phyloP scores from a whole-genome alignment of 1,140 invertebrate species.

The Caenorhabditis brenneri region DNA sequence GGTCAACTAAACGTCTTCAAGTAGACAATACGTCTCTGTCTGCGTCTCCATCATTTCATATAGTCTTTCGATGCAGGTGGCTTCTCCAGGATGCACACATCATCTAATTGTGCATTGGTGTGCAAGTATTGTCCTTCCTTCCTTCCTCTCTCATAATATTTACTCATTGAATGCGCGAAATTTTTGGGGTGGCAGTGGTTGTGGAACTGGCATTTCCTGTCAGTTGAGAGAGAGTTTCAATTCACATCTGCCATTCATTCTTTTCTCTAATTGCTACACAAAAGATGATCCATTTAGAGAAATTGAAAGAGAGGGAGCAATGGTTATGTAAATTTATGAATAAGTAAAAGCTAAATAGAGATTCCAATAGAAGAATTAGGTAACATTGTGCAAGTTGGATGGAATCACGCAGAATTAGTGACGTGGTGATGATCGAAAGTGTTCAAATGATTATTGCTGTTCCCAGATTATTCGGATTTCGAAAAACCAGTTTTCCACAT shows the following conservation, averaged over 20 bases:
- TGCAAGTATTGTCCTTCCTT: conserved; percentile 5
- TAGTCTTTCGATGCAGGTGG: neutral
- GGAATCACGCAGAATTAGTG: too few relatives aligned
- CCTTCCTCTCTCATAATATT: conserved; percentile 14
- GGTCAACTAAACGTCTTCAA: neutral
- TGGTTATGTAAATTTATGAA: too few relatives aligned
- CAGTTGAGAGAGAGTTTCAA: too few relatives aligned
- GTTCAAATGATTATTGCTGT: too few relatives aligned
- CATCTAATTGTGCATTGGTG: conserved; percentile 12
- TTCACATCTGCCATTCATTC: neutral
- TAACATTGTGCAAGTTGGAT: too few relatives aligned
- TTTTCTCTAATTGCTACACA: neutral
- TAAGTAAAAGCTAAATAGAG: too few relatives aligned
- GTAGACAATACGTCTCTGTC: neutral
- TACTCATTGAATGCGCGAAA: conserved; percentile 2
- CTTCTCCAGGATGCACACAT: conserved; percentile 16
- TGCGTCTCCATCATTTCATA: neutral
- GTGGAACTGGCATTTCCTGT: neutral
- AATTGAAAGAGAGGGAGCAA: neutral
- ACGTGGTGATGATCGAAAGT: too few relatives aligned
- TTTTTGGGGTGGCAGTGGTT: neutral
- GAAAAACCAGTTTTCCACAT: too few relatives aligned
- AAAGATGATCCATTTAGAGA: neutral
- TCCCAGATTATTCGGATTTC: too few relatives aligned
- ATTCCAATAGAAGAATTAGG: too few relatives aligned